Evolutionary conservation across 2,797 vertebrate genomes (phyloP).

Genomic region (Molossus alvarezi): DNA sequence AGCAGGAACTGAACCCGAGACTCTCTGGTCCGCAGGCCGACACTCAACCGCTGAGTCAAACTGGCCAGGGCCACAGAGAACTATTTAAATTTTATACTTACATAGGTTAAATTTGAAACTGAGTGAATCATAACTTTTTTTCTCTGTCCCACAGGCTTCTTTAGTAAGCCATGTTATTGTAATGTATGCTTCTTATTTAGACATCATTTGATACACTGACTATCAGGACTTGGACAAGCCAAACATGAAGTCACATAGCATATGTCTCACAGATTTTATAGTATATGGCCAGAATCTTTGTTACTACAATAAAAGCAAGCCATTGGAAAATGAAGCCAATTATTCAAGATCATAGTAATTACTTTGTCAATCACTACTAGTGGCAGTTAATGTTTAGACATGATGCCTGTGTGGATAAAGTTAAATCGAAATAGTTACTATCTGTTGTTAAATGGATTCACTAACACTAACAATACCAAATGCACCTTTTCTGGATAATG

Average conservation of each 20-base stretch:
- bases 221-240: background rate
- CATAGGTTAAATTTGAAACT: background rate
- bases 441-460: background rate
- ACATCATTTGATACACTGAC: background rate
- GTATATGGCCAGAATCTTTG: background rate
- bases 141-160: background rate
- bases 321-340: constrained; percentile 30
- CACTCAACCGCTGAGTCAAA: too few relatives aligned
- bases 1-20: too few relatives aligned
- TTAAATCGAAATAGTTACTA: background rate
- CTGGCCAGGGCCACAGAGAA: background rate
- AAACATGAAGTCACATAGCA: background rate
- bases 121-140: background rate
- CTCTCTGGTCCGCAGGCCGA: too few relatives aligned
- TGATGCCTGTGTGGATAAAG: background rate
- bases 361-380: background rate
- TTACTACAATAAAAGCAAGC: constrained; percentile 30
- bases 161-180: background rate
- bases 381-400: background rate
- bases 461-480: background rate
- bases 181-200: background rate
- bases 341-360: constrained; percentile 59
- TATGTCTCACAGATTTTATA: constrained; percentile 12
- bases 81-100: background rate
- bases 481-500: background rate